Evolutionary conservation across 2,113 vertebrate genomes (phyloP), one percentile per base, ranked within the genome.

Genomic region (Seriola quinqueradiata): DNA sequence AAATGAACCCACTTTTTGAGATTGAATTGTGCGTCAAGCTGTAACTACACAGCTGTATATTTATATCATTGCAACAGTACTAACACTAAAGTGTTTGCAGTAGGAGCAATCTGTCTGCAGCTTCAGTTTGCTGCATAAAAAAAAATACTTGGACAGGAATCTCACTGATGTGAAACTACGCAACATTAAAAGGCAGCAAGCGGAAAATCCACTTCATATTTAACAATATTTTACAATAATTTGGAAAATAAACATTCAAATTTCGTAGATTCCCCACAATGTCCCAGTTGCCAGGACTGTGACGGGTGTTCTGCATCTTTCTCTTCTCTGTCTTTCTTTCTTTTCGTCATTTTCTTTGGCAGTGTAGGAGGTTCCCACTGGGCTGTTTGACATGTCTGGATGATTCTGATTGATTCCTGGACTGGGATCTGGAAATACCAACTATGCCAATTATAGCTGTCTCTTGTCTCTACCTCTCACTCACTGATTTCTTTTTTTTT

Each of bases 371-470:
- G 48, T 13, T 75, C 28, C 46, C 58, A 12, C 32, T 59, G 46
- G 40, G 17, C 25, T 40, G 63, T 72, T 25, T 48, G 54, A 63
- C 60, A 77, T 34, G 55, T 7, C 57, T 28, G 28, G 28, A 28
- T 40, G n/a, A n/a, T 59, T 84, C 36, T 64, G 46, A 79, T 78
- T 59, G 67, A 70, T 79, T 79, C 23, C 40, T 68, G 42, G 57
- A 23, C 57, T 63, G 19, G 38, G 34, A 79, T 68, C 55, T 68
- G 42, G 19, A 67, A 72, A 82, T 60, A 38, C 19, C 38, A 34
- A 23, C 84, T 5, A 36, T 42, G 32, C 28, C 60, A 48, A 70
- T 82, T 66, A 38, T 8, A 48, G 1, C n/a, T 23, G n/a, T 66
- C 50, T 75, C 52, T 44, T 9, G 13, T 60, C 32, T 72, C 42